These are phyloP conservation scores for Choloepus didactylus DNA, from an alignment of 2,797 vertebrate species.

Conservation along the genomic window DNA sequence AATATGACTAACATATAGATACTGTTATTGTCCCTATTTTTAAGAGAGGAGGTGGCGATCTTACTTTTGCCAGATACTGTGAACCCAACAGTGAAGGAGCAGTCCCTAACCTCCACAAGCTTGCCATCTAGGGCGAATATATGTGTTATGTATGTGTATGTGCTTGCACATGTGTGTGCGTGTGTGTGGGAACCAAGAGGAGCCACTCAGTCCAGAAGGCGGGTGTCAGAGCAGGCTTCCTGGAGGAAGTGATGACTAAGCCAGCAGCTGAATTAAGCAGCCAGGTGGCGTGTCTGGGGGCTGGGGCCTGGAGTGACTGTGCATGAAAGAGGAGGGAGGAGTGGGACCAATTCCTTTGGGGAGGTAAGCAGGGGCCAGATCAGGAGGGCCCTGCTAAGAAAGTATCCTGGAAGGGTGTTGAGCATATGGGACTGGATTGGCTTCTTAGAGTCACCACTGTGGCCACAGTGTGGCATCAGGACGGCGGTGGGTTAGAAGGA, in stretches of 20 bases:
- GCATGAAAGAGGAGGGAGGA: accelerated
- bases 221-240: background rate
- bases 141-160: background rate
- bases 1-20: background rate
- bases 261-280: background rate
- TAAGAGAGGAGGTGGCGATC: background rate
- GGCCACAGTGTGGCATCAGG: background rate
- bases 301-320: background rate
- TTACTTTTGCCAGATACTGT: background rate
- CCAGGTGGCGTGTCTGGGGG: background rate
- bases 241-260: background rate
- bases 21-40: too few species aligned
- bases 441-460: background rate
- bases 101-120: background rate
- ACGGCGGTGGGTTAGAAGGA: background rate
- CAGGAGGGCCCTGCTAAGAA: background rate
- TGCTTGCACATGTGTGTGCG: background rate
- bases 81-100: background rate
- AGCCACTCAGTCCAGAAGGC: background rate
- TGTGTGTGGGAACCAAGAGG: background rate
- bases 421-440: background rate
- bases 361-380: background rate
- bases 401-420: background rate
- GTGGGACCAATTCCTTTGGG: background rate
- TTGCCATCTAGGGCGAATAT: background rate